Conservation (phyloP, 1,140 invertebrate species). For the Drosophila insularis region DNA sequence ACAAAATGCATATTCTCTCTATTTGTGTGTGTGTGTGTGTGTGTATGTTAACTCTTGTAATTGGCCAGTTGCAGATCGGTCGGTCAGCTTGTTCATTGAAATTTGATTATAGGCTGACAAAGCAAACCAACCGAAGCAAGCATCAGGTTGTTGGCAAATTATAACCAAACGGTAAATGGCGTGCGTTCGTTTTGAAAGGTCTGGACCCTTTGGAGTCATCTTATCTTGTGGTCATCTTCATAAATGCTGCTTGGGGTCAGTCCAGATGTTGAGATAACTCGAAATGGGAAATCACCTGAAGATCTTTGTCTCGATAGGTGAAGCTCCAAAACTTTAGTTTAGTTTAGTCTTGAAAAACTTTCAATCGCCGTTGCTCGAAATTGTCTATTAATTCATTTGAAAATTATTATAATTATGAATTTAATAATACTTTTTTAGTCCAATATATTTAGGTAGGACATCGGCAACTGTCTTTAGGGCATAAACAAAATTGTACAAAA, state of each 20-base stretch:
- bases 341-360: background rate
- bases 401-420: too few relatives aligned
- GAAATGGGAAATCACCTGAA: background rate
- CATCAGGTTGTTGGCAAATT: constrained; percentile 4
- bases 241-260: background rate
- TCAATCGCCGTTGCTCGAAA: too few relatives aligned
- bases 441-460: too few relatives aligned
- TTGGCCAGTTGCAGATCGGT: constrained; percentile 12
- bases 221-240: constrained; percentile 10
- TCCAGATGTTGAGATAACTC: background rate
- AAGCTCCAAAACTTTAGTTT: too few relatives aligned
- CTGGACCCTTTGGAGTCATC: background rate
- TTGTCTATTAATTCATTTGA: too few relatives aligned
- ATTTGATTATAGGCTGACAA: constrained; percentile 19
- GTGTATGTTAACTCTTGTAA: constrained; percentile 35
- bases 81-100: constrained; percentile 1
- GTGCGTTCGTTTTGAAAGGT: background rate
- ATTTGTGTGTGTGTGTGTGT: too few relatives aligned
- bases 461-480: too few relatives aligned
- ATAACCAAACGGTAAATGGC: constrained; percentile 11
- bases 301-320: too few relatives aligned
- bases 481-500: too few relatives aligned
- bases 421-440: too few relatives aligned
- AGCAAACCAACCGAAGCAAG: background rate
- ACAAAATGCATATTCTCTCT: constrained; percentile 24